Base-by-base conservation (phyloP, 2,888 invertebrate genomes). In the Cybosia mesomella region DNA sequence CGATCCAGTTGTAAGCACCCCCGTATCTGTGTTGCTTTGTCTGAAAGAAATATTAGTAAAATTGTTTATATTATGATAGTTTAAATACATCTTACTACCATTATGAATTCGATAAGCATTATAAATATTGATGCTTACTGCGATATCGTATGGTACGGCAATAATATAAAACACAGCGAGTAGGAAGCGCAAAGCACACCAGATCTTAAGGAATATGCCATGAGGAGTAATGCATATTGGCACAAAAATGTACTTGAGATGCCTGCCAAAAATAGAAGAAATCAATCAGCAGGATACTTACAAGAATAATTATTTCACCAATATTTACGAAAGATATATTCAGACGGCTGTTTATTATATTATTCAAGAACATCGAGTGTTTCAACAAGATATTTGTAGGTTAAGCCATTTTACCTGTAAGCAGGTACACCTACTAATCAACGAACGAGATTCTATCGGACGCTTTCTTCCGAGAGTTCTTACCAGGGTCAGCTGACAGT, bases 141-240 rank as follows among this genome's bases (percentile, higher is more conserved):
- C 92, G 69, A 95, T 89, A 72, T 91, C 87, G 75, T 93, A 93
- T 0, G 95, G 95, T 2, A 93, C 87, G 9, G 83, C 71, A 24
- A 91, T 59, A 49, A 92, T 87, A 75, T 94, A 92, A 73, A 86
- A 91, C 11, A 92, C 39, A 0, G 94, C 92, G 24, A 88, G 58
- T 1, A 89, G 1, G 32, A 92, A 86, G 57, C 95, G 85, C 21
- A 94, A 53, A 0, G 83, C 59, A 66, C 93, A 95, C 95, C 95
- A 95, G 34, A 90, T 72, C 81, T 94, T 94, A 61, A 95, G 78
- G 73, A 95, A 95, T 58, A 92, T 82, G 22, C 95, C 95, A 68
- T 94, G 87, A n/a, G 95, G 95, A 54, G 94, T 93, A 58, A 95
- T 92, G 64, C 89, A 87, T 28, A 88, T 85, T 0, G 94, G 94